Percentiles rank a stretch among this genome's conserved stretches.
Evolutionary conservation across 2,113 vertebrate genomes (phyloP).

Genomic region (Oreocharis arfaki): DNA sequence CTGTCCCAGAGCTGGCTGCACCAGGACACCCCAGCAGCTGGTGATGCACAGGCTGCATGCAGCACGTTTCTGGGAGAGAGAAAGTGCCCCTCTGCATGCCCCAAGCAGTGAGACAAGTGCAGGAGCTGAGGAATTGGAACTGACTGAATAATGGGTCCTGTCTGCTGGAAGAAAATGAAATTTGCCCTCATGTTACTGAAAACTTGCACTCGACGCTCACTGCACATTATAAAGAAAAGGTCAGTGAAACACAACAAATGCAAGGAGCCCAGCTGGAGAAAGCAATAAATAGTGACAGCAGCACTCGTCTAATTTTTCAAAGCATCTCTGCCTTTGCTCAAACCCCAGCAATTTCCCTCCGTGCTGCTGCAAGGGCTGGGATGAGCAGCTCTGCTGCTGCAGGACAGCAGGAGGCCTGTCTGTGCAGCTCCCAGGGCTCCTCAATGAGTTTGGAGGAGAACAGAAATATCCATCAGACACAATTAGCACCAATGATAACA

Average conservation of each 20-base stretch:
- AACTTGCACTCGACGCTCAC: conserved; percentile 47
- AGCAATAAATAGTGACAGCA: conserved; percentile 53
- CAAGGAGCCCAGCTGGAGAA: conserved; percentile 25
- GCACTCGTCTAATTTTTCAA: conserved; percentile 21
- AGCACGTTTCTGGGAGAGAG: neutral
- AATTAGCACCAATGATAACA: neutral
- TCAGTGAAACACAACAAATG: conserved; percentile 60
- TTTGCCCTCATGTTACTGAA: conserved; percentile 57
- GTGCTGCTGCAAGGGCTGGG: neutral
- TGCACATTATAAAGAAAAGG: conserved; percentile 66
- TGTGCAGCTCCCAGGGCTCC: neutral
- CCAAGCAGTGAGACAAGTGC: neutral
- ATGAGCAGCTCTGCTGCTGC: neutral
- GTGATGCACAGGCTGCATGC: neutral
- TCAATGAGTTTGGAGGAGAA: neutral
- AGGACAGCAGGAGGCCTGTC: neutral
- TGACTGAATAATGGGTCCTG: conserved; percentile 42
- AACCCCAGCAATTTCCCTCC: neutral
- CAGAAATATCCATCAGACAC: neutral
- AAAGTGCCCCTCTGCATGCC: neutral
- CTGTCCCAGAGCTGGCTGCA: neutral
- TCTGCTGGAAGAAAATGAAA: conserved; percentile 70
- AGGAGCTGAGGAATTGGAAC: conserved; percentile 41
- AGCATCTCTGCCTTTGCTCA: neutral
- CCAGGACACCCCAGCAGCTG: neutral